These are phyloP conservation scores for Parnassius apollo DNA, from an alignment of 2,888 invertebrate species.

Conservation along the genomic window DNA sequence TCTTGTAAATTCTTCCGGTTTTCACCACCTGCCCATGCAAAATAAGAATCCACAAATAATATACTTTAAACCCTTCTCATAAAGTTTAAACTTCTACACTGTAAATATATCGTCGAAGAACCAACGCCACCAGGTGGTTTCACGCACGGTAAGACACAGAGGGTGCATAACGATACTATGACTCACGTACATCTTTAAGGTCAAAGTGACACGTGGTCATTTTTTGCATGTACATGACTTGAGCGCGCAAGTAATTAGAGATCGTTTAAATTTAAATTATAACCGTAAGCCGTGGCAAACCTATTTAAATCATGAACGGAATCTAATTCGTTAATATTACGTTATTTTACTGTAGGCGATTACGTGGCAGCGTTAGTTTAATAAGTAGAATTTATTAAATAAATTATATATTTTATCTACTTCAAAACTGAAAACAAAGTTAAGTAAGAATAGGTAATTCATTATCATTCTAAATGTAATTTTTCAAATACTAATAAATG, in stretches of 20 bases:
- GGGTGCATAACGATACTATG: slow-evolving; percentile 48
- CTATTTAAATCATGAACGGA: too few relatives aligned
- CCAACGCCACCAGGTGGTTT: slow-evolving; percentile 57
- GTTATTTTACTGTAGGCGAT: too few relatives aligned
- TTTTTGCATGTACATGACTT: slow-evolving; percentile 36
- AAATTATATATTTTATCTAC: too few relatives aligned
- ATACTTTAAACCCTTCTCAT: not conserved
- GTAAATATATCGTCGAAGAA: not conserved
- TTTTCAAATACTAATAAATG: too few relatives aligned
- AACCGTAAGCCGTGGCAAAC: too few relatives aligned
- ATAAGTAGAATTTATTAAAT: too few relatives aligned
- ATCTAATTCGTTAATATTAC: too few relatives aligned
- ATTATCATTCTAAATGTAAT: too few relatives aligned
- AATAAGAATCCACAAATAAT: slow-evolving; percentile 14
- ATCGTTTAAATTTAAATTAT: not conserved
- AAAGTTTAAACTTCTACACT: slow-evolving; percentile 16
- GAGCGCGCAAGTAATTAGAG: not conserved
- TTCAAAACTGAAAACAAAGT: too few relatives aligned
- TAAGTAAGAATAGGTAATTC: too few relatives aligned
- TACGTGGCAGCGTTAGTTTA: too few relatives aligned
- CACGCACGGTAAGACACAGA: slow-evolving; percentile 62
- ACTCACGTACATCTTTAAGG: slow-evolving; percentile 47
- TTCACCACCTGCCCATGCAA: slow-evolving; percentile 10
- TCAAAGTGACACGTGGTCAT: slow-evolving; percentile 59
- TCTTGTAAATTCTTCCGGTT: slow-evolving; percentile 4